Conservation (phyloP, 2,888 invertebrate genomes). For the Morinoia aosen region DNA sequence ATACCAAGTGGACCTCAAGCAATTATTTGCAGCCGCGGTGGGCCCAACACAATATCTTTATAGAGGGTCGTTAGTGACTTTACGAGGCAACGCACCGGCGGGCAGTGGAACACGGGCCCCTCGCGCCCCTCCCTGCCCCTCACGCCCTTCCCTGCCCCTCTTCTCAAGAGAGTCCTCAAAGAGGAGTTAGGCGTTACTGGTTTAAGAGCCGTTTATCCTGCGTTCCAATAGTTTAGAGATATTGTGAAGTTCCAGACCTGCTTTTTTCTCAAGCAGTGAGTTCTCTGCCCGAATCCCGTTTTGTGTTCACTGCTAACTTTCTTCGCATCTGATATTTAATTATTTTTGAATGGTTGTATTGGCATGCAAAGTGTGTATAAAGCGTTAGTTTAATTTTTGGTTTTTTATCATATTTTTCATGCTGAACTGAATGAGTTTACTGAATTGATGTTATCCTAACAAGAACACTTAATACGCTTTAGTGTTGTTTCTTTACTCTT, state of each 20-base stretch:
- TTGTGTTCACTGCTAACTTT: background rate
- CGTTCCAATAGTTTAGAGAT: background rate
- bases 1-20: slow-evolving; percentile 6
- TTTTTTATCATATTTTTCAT: no score
- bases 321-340: background rate
- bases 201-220: background rate
- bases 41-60: slow-evolving; percentile 48
- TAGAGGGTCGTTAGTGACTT: slow-evolving; percentile 44
- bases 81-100: slow-evolving; percentile 15
- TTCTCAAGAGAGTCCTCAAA: background rate
- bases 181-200: background rate
- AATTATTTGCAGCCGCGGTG: slow-evolving; percentile 14
- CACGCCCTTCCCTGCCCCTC: background rate
- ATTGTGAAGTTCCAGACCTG: background rate
- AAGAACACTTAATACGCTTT: no score
- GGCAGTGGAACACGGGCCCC: background rate
- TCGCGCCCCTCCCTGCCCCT: background rate
- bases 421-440: no score
- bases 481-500: no score
- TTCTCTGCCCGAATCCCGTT: background rate
- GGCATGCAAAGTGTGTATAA: no score
- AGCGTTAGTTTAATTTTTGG: no score
- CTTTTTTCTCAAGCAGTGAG: background rate
- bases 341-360: background rate
- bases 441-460: no score